Evolutionary conservation across 2,113 vertebrate genomes (phyloP), one percentile per base, ranked within the genome.

Genomic region (Peromyscus maniculatus): DNA sequence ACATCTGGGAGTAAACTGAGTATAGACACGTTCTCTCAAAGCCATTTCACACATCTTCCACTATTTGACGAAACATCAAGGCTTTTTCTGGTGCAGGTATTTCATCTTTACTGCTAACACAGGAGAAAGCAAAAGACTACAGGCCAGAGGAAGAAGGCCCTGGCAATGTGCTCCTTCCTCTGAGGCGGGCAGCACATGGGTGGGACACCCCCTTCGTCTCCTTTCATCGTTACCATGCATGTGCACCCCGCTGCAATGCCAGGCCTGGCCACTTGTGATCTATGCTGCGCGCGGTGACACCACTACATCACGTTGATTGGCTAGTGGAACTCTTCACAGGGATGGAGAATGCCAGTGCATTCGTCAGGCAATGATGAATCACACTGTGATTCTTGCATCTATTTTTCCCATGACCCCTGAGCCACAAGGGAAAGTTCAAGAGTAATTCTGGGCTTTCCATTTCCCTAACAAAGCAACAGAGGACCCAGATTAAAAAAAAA

Each of bases 341-440:
- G 62, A 72, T 24, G 59, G 91, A 90, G 75, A 69, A 62, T 7
- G 5, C 16, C 17, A 77, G 92, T 3, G 39, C 24, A 12, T 74
- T 59, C 1, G 0, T 78, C 15, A 26, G 78, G 78, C 83, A 12
- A 66, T 97, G 97, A 97, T 94, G 92, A 94, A 98, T 97, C 92
- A 57, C 66, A 1, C 52, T 52, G 13, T 16, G 19, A n/a, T 66
- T 95, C 79, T 89, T 82, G 28, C 72, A 62, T 91, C 75, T 21
- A 72, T 46, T 89, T 89, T 97, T 98, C 97, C 95, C 97, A 97
- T 8, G 97, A 97, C 97, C 96, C 96, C 93, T 74, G 46, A 87
- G 96, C 72, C 89, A 43, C 80, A 26, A 87, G 82, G 5, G 78
- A 91, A 83, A 75, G 82, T 93, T 12, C 0, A 46, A 74, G 93